Percentiles rank a stretch among this genome's conserved stretches.
These are phyloP conservation scores for Parthenolecanium corni DNA, from an alignment of 2,888 invertebrate species.

Conservation along the genomic window DNA sequence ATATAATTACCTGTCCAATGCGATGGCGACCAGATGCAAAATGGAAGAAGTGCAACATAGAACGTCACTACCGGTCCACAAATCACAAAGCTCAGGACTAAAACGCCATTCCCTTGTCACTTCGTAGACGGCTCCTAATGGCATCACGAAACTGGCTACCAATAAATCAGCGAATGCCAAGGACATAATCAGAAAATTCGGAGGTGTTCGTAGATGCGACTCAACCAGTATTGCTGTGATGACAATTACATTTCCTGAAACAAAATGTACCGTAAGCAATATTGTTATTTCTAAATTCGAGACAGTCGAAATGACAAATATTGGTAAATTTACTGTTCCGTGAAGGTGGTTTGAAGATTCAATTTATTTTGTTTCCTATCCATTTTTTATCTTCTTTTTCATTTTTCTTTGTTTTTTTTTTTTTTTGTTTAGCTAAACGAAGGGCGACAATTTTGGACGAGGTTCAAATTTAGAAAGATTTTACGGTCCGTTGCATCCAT, in stretches of 20 bases:
- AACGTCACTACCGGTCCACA: constrained; percentile 88
- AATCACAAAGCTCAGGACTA: constrained; percentile 76
- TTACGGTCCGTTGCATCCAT: too few relatives aligned
- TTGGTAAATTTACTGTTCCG: not conserved
- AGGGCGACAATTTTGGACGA: too few relatives aligned
- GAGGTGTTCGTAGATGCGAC: constrained; percentile 72
- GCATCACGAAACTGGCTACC: constrained; percentile 73
- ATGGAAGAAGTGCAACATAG: constrained; percentile 79
- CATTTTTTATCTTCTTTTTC: too few relatives aligned
- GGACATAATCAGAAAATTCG: constrained; percentile 80
- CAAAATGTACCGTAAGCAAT: constrained; percentile 22
- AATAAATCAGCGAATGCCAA: constrained; percentile 84
- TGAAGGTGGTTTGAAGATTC: too few relatives aligned
- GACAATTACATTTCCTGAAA: constrained; percentile 82
- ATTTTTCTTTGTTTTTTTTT: too few relatives aligned
- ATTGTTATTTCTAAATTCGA: not conserved
- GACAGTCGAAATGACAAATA: not conserved
- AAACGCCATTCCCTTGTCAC: constrained; percentile 67
- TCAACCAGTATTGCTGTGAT: constrained; percentile 84
- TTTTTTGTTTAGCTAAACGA: too few relatives aligned
- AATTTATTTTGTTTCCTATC: too few relatives aligned
- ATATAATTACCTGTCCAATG: constrained; percentile 56
- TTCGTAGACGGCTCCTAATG: constrained; percentile 60
- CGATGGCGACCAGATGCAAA: constrained; percentile 68
- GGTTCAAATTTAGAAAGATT: too few relatives aligned